Evolutionary conservation across 2,797 vertebrate genomes (phyloP).

Genomic region (Labroides dimidiatus): DNA sequence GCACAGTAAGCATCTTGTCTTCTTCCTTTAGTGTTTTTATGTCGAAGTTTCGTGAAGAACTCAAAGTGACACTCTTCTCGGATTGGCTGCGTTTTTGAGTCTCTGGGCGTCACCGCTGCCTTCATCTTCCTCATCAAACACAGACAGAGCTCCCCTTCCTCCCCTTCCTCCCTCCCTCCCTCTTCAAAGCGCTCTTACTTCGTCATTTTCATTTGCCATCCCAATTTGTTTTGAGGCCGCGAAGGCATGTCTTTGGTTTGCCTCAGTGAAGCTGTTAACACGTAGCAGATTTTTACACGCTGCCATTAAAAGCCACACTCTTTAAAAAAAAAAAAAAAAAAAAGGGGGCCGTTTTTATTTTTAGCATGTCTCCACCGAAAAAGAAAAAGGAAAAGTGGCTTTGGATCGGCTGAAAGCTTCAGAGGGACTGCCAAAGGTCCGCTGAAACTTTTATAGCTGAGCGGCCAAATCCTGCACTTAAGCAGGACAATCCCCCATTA

Average conservation of each 20-base stretch:
- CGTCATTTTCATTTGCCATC: slow-evolving; percentile 76
- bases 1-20: not conserved
- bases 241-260: slow-evolving; percentile 79
- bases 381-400: slow-evolving; percentile 66
- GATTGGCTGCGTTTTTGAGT: slow-evolving; percentile 5
- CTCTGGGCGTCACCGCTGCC: slow-evolving; percentile 33
- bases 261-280: slow-evolving; percentile 85
- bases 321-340: too few relatives aligned
- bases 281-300: slow-evolving; percentile 82
- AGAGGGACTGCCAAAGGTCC: slow-evolving; percentile 60
- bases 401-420: slow-evolving; percentile 57
- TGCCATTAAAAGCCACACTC: slow-evolving; percentile 87
- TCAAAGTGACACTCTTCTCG: slow-evolving; percentile 7
- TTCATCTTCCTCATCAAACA: slow-evolving; percentile 62
- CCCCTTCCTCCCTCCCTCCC: slow-evolving; percentile 22
- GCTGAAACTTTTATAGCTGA: slow-evolving; percentile 32
- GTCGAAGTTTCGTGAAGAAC: not conserved
- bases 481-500: slow-evolving; percentile 42
- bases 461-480: slow-evolving; percentile 55
- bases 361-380: slow-evolving; percentile 77
- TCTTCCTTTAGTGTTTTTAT: not conserved
- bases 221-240: slow-evolving; percentile 81
- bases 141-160: slow-evolving; percentile 24
- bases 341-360: slow-evolving; percentile 77
- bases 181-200: slow-evolving; percentile 28